Conservation (phyloP, 2,888 invertebrate genomes). For the Heteropelma amictum region DNA sequence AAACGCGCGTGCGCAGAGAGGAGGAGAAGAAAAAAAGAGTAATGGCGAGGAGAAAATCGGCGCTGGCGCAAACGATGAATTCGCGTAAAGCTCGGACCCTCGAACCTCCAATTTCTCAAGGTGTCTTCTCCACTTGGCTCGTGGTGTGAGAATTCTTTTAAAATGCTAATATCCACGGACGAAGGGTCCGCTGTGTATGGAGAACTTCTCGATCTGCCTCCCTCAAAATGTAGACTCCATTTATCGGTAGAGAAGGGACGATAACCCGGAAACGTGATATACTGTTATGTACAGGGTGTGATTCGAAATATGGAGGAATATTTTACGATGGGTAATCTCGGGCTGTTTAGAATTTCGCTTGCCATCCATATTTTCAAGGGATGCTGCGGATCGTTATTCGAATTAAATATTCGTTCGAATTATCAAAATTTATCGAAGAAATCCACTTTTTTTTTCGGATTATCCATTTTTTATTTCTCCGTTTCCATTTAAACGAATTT, state of each 20-base stretch:
- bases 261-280: constrained; percentile 1
- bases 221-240: constrained; percentile 5
- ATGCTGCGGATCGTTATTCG: no score
- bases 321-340: neutral
- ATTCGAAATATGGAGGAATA: neutral
- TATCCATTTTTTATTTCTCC: no score
- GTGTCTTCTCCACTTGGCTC: constrained; percentile 42
- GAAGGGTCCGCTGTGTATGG: constrained; percentile 52
- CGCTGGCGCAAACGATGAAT: no score
- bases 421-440: no score
- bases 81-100: constrained; percentile 35
- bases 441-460: no score
- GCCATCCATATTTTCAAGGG: no score
- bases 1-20: no score
- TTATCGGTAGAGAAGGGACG: constrained; percentile 8
- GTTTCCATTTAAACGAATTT: no score
- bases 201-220: constrained; percentile 63
- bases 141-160: constrained; percentile 64
- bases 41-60: no score
- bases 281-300: neutral
- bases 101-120: constrained; percentile 72
- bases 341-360: no score
- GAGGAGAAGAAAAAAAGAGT: no score
- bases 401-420: no score
- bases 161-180: constrained; percentile 67